Evolutionary conservation across 2,797 vertebrate species (phyloP).

Genomic region (Chaunax sp.): DNA sequence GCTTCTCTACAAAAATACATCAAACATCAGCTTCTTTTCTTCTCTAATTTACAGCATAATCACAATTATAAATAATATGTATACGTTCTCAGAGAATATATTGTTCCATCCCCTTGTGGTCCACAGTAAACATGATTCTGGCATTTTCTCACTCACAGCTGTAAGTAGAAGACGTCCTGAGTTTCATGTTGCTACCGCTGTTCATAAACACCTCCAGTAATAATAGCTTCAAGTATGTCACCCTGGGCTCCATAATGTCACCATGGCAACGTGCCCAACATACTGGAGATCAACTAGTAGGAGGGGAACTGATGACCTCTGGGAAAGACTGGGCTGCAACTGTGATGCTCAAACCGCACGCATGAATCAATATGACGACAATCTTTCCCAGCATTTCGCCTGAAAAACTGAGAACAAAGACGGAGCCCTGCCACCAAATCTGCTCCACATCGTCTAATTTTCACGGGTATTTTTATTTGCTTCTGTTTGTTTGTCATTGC

Average conservation of each 20-base stretch:
- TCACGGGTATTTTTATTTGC: slow-evolving; percentile 36
- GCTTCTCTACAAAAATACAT: slow-evolving; percentile 79
- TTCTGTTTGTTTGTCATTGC: slow-evolving; percentile 25
- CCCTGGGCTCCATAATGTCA: slow-evolving; percentile 17
- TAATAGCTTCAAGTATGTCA: background rate
- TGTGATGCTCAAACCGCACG: slow-evolving; percentile 3
- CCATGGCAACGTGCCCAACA: slow-evolving; percentile 34
- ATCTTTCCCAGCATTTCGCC: background rate
- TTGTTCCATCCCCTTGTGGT: slow-evolving; percentile 17
- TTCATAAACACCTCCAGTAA: slow-evolving; percentile 9
- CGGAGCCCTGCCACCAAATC: slow-evolving; percentile 1
- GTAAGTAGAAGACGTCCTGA: background rate
- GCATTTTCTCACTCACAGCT: background rate
- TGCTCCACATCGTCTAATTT: slow-evolving; percentile 2
- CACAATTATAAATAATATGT: slow-evolving; percentile 57
- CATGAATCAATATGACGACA: background rate
- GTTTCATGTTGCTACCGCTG: slow-evolving; percentile 19
- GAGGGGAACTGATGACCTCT: slow-evolving; percentile 16
- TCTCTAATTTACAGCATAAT: slow-evolving; percentile 62
- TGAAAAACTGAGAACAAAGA: slow-evolving; percentile 3
- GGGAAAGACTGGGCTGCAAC: slow-evolving; percentile 1
- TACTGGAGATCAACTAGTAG: slow-evolving; percentile 10
- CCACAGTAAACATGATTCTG: slow-evolving; percentile 14
- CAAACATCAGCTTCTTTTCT: slow-evolving; percentile 57
- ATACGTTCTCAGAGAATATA: slow-evolving; percentile 36